Percentiles rank a stretch among this genome's conserved stretches.
phyloP scores from a whole-genome alignment of 2,797 vertebrate genomes.

The Sitta carolinensis region DNA sequence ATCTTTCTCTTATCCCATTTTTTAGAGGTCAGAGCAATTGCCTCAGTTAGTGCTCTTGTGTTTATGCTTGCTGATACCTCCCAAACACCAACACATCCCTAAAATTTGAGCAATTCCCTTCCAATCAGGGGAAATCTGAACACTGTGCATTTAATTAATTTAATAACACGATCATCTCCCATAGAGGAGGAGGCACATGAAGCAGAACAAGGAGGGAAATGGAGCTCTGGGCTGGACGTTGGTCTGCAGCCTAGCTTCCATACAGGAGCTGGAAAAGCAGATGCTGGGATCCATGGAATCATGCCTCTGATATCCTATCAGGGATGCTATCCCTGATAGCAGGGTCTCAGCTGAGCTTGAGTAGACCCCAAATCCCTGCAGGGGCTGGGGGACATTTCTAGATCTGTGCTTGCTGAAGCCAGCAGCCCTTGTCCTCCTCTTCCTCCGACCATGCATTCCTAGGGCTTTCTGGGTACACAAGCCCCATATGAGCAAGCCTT shows the following conservation, averaged over 20 bases:
- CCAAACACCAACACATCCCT: not conserved
- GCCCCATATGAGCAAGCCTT: accelerated
- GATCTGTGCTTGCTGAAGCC: not conserved
- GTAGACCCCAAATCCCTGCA: not conserved
- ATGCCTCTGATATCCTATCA: not conserved
- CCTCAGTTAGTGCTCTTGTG: not conserved
- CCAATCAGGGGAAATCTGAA: not conserved
- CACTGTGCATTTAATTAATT: not conserved
- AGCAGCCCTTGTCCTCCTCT: not conserved
- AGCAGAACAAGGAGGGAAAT: not conserved
- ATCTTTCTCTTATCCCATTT: not conserved
- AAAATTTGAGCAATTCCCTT: not conserved
- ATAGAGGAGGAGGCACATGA: not conserved
- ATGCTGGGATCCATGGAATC: not conserved
- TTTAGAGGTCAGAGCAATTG: not conserved
- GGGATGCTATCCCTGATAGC: not conserved
- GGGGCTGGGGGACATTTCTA: not conserved
- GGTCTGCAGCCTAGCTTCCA: not conserved
- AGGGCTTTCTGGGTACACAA: not conserved
- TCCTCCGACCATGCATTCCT: not conserved
- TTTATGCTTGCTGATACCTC: not conserved
- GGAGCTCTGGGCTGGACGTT: not conserved
- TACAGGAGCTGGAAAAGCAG: accelerated
- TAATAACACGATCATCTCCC: not conserved
- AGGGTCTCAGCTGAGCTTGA: not conserved